A percentile compares a stretch with the other conserved stretches of the same genome.
These are phyloP conservation scores for Leptoclinus maculatus DNA, from an alignment of 2,797 vertebrate species.

Conservation along the genomic window DNA sequence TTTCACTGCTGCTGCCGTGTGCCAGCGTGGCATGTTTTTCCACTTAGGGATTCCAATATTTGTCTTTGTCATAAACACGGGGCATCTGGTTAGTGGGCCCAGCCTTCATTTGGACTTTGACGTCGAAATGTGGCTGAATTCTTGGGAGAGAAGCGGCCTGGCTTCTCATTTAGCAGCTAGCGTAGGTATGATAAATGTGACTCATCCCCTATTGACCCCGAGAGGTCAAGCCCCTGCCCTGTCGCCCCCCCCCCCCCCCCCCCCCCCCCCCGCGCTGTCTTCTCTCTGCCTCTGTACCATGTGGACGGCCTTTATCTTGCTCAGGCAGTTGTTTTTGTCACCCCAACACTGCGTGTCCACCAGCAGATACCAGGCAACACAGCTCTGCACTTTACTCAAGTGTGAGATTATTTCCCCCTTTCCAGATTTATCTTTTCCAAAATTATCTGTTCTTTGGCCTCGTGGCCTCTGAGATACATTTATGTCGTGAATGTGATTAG, in stretches of 20 bases:
- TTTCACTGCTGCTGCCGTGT: conserved; percentile 67
- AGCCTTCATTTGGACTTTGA: conserved; percentile 60
- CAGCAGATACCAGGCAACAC: conserved; percentile 43
- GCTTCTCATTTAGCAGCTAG: conserved; percentile 69
- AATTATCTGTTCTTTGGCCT: conserved; percentile 54
- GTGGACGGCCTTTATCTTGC: conserved; percentile 66
- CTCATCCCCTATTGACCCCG: conserved; percentile 80
- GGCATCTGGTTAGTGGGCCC: conserved; percentile 74
- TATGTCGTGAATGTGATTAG: conserved; percentile 61
- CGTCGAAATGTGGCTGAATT: conserved; percentile 62
- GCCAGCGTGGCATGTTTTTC: conserved; percentile 79
- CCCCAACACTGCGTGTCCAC: conserved; percentile 32
- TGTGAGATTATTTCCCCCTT: conserved; percentile 42
- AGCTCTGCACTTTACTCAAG: conserved; percentile 51
- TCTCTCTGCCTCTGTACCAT: conserved; percentile 46
- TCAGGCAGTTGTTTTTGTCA: conserved; percentile 32
- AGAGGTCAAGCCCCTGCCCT: conserved; percentile 76
- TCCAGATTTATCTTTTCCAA: conserved; percentile 50
- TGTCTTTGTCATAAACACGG: conserved; percentile 76
- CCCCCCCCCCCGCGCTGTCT: conserved; percentile 67
- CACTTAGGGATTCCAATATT: conserved; percentile 76
- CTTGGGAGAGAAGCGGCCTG: conserved; percentile 62
- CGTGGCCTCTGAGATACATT: conserved; percentile 48
- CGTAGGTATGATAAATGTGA: conserved; percentile 82
- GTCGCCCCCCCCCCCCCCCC: conserved; percentile 67